Evolutionary conservation across 2,797 vertebrate species (phyloP).

Genomic region (Bradypus variegatus): DNA sequence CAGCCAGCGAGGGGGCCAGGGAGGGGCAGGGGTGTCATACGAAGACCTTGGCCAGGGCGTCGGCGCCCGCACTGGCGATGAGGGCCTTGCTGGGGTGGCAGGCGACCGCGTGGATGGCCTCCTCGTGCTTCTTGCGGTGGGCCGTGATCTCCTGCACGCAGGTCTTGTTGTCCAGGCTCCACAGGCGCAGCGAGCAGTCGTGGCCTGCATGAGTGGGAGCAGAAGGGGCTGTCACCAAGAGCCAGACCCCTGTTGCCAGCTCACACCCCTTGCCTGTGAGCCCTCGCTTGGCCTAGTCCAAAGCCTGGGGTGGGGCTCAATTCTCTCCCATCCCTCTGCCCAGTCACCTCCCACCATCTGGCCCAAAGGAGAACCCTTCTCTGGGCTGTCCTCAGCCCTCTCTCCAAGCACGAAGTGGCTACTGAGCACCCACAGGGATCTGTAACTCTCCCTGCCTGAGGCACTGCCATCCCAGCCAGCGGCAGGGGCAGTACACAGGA

Average conservation of each 20-base stretch:
- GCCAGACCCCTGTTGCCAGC: accelerated
- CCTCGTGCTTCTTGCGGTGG: constrained; percentile 90
- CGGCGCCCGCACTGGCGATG: constrained; percentile 86
- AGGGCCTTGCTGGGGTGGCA: constrained; percentile 89
- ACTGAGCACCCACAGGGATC: neutral
- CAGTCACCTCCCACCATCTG: neutral
- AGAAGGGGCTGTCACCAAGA: neutral
- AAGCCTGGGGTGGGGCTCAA: neutral
- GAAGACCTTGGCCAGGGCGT: constrained; percentile 92
- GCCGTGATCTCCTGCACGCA: constrained; percentile 93
- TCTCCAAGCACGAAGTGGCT: neutral
- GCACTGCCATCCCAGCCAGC: too few species aligned
- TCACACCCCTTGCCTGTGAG: neutral
- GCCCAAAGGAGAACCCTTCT: neutral
- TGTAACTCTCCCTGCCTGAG: neutral
- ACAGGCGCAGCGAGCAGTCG: constrained; percentile 90
- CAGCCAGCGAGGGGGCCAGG: neutral
- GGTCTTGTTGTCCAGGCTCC: constrained; percentile 89
- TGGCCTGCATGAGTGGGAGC: constrained; percentile 74
- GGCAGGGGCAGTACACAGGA: neutral
- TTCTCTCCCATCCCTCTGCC: neutral
- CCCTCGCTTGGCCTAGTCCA: neutral
- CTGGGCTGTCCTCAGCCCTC: neutral
- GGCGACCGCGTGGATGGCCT: constrained; percentile 89
- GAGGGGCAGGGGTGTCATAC: constrained; percentile 74